These are phyloP conservation scores for Hemicordylus capensis DNA, from an alignment of 2,113 vertebrate species.

Conservation along the genomic window DNA sequence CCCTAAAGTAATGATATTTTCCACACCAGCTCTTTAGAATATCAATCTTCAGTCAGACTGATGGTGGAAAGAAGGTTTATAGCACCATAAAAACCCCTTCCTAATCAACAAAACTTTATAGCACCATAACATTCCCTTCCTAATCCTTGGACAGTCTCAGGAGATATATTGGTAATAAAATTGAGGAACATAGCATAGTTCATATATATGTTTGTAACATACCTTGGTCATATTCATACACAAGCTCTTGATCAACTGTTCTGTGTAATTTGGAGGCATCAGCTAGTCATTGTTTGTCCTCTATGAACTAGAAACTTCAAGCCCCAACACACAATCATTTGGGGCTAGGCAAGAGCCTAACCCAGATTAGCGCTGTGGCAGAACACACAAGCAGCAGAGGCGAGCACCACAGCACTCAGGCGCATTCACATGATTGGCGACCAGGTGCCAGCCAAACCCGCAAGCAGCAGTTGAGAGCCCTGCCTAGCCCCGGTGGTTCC, in stretches of 20 bases:
- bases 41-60: background rate
- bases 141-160: background rate
- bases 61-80: background rate
- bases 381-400: no score
- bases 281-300: background rate
- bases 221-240: background rate
- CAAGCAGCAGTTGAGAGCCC: no score
- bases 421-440: no score
- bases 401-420: no score
- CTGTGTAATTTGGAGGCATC: background rate
- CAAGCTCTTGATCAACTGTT: background rate
- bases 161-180: background rate
- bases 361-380: no score
- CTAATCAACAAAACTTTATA: background rate
- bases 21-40: background rate
- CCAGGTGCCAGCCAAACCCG: no score
- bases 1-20: background rate
- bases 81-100: background rate
- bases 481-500: no score
- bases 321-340: no score
- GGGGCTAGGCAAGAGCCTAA: no score
- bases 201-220: background rate
- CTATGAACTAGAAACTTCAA: no score
- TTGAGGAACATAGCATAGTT: background rate
- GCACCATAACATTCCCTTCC: no score